Base-by-base conservation (phyloP, 2,113 vertebrate species). In the Pelobates fuscus region DNA sequence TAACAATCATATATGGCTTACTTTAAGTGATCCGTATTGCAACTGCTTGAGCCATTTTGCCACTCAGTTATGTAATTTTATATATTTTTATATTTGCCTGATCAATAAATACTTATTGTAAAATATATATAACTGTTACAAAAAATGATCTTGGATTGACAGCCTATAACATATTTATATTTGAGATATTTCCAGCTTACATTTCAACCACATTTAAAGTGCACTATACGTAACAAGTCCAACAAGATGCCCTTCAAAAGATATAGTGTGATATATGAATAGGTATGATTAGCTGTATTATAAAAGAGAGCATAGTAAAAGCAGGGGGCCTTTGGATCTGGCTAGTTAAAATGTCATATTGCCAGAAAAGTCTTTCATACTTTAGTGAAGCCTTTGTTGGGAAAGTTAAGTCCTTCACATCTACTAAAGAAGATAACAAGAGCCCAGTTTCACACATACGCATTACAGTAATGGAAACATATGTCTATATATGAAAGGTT, bases 401-500 rank as follows among this genome's bases (percentile, higher is more conserved):
- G 59, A 27, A 52, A 29, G 44, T 21, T 62, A 71, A 24, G 20
- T 30, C 24, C 43, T 49, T 62, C 43, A 18, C 55, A 12, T 26
- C 11, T 59, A 25, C 25, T 71, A 63, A 71, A 32, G 41, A 24
- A 23, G 17, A 25, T 41, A 63, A 21, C 18, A n/a, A 63, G 43
- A 72, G 70, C 70, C 70, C 70, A 72, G 20, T 72, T 52, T 72
- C 70, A 72, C 59, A 72, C 70, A 63, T 72, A 72, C 26, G 27
- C 27, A 63, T 44, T 72, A 70, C 43, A 52, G 41, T 54, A 63
- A 63, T 63, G 59, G 70, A 63, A 72, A 71, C 68, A 70, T 30
- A 37, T 71, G 70, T 62, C 27, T 24, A 62, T 62, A 71, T 71
- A 30, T 46, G 41, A 61, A 71, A 71, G 58, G 58, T 61, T 62